phyloP scores from a whole-genome alignment of 2,113 vertebrate genomes.

The Fulica atra region DNA sequence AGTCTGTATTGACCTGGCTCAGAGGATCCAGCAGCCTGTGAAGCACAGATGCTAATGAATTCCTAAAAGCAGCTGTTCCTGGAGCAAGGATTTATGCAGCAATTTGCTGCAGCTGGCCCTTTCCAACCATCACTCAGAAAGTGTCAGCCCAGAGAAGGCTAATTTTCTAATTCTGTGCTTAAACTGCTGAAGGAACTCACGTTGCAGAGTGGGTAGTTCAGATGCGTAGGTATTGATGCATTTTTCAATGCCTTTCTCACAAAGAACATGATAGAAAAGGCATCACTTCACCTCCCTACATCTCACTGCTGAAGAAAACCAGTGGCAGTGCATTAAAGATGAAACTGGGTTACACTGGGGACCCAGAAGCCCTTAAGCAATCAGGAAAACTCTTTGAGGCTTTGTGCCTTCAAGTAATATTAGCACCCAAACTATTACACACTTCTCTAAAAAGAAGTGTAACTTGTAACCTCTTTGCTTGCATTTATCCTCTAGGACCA shows the following conservation, averaged over 20 bases:
- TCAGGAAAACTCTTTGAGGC: neutral
- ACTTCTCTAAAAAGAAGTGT: neutral
- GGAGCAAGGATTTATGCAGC: neutral
- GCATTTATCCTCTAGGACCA: neutral
- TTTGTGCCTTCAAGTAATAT: neutral
- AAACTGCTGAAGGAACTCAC: neutral
- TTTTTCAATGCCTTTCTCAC: neutral
- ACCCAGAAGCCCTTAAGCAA: neutral
- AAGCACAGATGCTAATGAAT: neutral
- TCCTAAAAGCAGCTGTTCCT: neutral
- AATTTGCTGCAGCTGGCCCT: fast-evolving
- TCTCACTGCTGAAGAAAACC: neutral
- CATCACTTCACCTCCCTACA: neutral
- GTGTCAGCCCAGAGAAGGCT: neutral
- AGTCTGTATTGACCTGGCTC: neutral
- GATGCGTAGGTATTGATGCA: neutral
- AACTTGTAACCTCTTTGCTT: neutral
- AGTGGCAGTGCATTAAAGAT: neutral
- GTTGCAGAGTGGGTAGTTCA: neutral
- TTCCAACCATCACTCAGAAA: neutral
- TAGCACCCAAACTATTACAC: neutral
- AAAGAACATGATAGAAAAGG: neutral
- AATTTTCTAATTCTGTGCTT: neutral
- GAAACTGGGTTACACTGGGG: neutral
- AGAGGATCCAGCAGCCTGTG: neutral